Evolutionary conservation across 2,888 invertebrate genomes (phyloP), one percentile per base, ranked within the genome.

Genomic region (Dendrolimus pini): DNA sequence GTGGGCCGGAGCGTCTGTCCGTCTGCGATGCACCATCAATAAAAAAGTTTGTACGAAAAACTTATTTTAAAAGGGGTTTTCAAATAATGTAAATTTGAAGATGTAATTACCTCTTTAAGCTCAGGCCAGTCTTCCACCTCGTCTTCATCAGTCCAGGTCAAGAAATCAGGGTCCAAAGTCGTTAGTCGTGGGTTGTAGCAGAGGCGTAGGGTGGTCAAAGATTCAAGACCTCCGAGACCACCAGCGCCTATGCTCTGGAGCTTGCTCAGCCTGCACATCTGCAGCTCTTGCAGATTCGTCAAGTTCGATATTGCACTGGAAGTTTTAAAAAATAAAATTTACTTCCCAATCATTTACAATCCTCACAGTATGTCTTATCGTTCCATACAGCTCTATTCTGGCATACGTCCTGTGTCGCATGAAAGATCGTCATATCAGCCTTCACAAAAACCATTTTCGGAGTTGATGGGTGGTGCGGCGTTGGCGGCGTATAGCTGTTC

Each of bases 151-250:
- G 68, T 68, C 65, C 72, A 82, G 14, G 82, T 77, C 41, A 95
- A 78, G 9, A 95, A 94, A 1, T 82, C 77, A 7, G 92, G 87
- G 64, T 94, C 88, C 12, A 96, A 91, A 8, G 78, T 75, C 0
- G 77, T 80, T 42, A 96, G 76, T 41, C 92, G 83, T 0, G 92
- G 90, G 73, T 95, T 95, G 65, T 94, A 89, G 53, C 89, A 83
- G 53, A 95, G 73, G 52, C 92, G 81, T 9, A 96, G 77, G 57
- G 90, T 87, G 55, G 90, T 89, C 54, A 95, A 77, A 55, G 82
- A 89, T 62, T 80, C 55, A 0, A 83, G 65, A 47, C 78, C 75
- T 1, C 77, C 77, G 0, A 84, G 59, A 0, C 79, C 78, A 0
- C 69, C 78, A 1, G 92, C 89, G 0, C 92, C 87, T 54, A 96